These are phyloP conservation scores for Meloidogyne chitwoodi DNA, from an alignment of 1,140 invertebrate genomes.

Conservation along the genomic window DNA sequence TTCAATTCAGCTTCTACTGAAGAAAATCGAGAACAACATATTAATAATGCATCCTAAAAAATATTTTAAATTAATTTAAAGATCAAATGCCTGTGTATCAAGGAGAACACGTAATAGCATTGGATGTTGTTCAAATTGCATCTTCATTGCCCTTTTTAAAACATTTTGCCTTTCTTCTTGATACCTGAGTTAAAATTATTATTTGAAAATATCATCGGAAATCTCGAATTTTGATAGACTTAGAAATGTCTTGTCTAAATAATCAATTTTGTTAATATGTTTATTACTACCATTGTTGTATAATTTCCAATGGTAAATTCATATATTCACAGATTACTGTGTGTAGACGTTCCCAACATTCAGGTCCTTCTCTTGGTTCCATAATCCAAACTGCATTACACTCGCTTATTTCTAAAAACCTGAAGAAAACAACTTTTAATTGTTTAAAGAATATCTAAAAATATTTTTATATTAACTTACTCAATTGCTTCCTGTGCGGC, in stretches of 20 bases:
- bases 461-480: slow-evolving; percentile 29
- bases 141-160: slow-evolving; percentile 45
- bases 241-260: too few species aligned
- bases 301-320: slow-evolving; percentile 38
- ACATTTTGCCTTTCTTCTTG: slow-evolving; percentile 51
- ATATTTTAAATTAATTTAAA: background rate
- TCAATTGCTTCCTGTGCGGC: slow-evolving; percentile 51
- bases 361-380: slow-evolving; percentile 30
- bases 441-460: too few species aligned
- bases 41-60: slow-evolving; percentile 44
- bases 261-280: background rate
- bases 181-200: slow-evolving; percentile 24
- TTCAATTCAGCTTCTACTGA: slow-evolving; percentile 51
- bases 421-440: background rate
- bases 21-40: slow-evolving; percentile 50
- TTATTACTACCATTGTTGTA: slow-evolving; percentile 41
- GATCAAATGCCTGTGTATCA: slow-evolving; percentile 38
- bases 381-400: slow-evolving; percentile 38
- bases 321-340: slow-evolving; percentile 35
- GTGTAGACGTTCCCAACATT: slow-evolving; percentile 51
- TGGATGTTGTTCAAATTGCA: slow-evolving; percentile 56
- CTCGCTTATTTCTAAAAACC: slow-evolving; percentile 30
- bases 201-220: background rate
- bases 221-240: too few species aligned
- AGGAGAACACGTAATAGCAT: slow-evolving; percentile 47